Evolutionary conservation across 2,888 invertebrate species (phyloP).

Genomic region (Homarus gammarus): DNA sequence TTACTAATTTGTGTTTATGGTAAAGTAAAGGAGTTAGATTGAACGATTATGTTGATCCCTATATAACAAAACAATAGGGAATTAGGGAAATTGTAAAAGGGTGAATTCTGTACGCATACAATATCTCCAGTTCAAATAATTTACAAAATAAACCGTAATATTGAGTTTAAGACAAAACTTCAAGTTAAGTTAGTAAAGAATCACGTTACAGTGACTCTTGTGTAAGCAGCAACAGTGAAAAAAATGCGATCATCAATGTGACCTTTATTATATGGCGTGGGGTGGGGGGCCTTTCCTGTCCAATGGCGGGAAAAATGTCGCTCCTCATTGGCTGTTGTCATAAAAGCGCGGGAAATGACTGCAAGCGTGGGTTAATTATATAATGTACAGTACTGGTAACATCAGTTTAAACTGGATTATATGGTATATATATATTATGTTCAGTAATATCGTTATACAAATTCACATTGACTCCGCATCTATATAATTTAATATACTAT

Average conservation of each 20-base stretch:
- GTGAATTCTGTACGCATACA: not conserved
- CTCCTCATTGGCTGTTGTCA: not conserved
- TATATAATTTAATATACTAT: too few species aligned
- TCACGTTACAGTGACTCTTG: not conserved
- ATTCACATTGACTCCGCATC: too few species aligned
- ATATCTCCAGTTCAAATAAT: not conserved
- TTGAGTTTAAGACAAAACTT: not conserved
- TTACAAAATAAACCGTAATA: not conserved
- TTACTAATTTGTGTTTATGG: too few species aligned
- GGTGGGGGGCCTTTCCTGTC: not conserved
- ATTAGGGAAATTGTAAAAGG: not conserved
- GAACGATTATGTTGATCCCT: too few species aligned
- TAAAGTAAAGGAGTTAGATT: too few species aligned
- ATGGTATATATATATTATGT: too few species aligned
- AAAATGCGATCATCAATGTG: not conserved
- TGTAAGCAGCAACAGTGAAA: not conserved
- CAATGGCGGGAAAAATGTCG: conserved; percentile 6
- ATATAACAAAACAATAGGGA: not conserved
- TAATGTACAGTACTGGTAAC: too few species aligned
- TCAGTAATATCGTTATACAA: too few species aligned
- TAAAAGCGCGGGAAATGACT: not conserved
- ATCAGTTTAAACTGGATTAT: too few species aligned
- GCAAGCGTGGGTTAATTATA: too few species aligned
- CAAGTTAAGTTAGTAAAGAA: not conserved
- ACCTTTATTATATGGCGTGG: not conserved